These are phyloP conservation scores for Serinus canaria DNA, from an alignment of 2,113 vertebrate species.

Conservation along the genomic window DNA sequence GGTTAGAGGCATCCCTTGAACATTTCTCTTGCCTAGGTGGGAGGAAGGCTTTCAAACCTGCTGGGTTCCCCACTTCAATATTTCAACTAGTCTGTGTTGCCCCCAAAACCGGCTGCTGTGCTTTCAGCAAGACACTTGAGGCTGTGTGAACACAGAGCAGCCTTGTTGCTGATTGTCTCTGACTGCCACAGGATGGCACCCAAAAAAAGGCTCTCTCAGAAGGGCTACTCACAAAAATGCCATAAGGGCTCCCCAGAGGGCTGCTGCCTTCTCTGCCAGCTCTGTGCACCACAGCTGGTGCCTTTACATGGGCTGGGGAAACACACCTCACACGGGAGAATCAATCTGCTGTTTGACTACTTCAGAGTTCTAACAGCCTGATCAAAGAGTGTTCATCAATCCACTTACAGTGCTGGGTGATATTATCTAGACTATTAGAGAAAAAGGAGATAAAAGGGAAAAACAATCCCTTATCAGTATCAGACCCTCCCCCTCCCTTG, in stretches of 20 bases:
- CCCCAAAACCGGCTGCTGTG: background rate
- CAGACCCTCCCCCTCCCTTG: background rate
- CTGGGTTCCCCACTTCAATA: background rate
- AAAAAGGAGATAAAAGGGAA: background rate
- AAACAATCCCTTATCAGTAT: background rate
- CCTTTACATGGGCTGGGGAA: background rate
- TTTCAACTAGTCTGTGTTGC: background rate
- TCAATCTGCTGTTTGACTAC: background rate
- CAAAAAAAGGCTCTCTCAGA: background rate
- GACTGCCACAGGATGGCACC: background rate
- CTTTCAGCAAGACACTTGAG: background rate
- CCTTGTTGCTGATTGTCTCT: background rate
- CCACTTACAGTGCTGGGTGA: background rate
- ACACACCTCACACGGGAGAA: rapidly evolving
- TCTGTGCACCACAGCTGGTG: rapidly evolving
- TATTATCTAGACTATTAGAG: background rate
- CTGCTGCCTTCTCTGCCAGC: background rate
- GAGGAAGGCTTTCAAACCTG: background rate
- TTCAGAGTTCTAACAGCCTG: background rate
- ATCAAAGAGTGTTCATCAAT: background rate
- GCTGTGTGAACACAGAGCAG: background rate
- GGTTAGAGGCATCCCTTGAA: background rate
- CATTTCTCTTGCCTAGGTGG: background rate
- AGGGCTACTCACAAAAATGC: background rate
- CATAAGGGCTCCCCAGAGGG: background rate